These are phyloP conservation scores for Sciurus niger DNA, from an alignment of 2,113 vertebrate species.

Conservation along the genomic window DNA sequence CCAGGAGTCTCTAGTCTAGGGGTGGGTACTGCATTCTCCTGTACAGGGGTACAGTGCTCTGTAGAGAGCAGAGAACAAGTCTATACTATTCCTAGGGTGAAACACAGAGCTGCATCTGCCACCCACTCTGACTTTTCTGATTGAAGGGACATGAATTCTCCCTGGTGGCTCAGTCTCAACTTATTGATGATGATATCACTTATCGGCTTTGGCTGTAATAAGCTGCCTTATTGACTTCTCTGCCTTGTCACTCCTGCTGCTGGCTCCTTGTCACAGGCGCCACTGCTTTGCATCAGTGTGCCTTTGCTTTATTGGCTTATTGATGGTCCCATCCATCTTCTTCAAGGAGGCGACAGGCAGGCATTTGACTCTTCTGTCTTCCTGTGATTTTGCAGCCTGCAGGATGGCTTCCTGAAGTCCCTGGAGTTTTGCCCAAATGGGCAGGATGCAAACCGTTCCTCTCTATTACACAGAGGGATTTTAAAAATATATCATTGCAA, in stretches of 20 bases:
- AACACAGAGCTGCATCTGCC: not conserved
- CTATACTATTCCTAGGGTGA: not conserved
- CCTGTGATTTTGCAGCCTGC: conserved; percentile 73
- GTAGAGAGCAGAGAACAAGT: not conserved
- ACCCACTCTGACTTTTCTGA: conserved; percentile 26
- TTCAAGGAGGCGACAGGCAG: conserved; percentile 81
- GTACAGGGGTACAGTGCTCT: not conserved
- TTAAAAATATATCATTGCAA: conserved; percentile 59
- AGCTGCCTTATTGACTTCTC: conserved; percentile 79
- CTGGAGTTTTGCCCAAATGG: conserved; percentile 60
- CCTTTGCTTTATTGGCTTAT: conserved; percentile 84
- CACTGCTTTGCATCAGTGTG: conserved; percentile 78
- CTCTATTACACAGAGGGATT: not conserved
- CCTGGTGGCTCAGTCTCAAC: conserved; percentile 60
- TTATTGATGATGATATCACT: conserved; percentile 78
- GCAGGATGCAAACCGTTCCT: not conserved
- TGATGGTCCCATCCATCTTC: conserved; percentile 85
- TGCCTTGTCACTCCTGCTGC: conserved; percentile 73
- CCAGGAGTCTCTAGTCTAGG: not conserved
- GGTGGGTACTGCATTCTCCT: not conserved
- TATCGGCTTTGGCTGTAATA: conserved; percentile 79
- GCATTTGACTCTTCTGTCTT: conserved; percentile 75
- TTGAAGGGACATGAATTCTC: conserved; percentile 56
- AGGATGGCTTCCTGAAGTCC: conserved; percentile 65
- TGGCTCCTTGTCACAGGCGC: conserved; percentile 76